Base-by-base conservation (phyloP, 2,888 invertebrate genomes). In the Uropetala carovei region DNA sequence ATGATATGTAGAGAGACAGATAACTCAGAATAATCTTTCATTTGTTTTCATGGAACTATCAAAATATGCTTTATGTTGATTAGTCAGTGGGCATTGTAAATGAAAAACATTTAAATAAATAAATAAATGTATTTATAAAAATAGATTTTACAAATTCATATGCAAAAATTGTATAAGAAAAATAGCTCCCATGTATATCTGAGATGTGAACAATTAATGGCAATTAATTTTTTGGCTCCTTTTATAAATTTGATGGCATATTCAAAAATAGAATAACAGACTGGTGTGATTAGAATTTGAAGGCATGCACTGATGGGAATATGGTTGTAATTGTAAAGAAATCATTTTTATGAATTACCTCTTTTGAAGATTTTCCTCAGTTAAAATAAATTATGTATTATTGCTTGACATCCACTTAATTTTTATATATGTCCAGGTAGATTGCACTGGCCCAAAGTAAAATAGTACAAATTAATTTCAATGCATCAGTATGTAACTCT, bases 41-140 rank as follows among this genome's bases (percentile, higher is more conserved):
- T 43, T 43, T 43, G 43, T 43, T 43, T 43, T 43, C 43, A 43
- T 43, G 43, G 3, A 43, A 43, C 43, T 43, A 43, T 43, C 43
- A 43, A 43, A 43, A 43, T 43, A 43, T 43, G 43, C 43, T 43
- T 43, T 43, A 43, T 43, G 5, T 43, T 43, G 43, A 43, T 43
- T 43, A 43, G 5, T 43, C 43, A 43, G 43, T 43, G 43, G 43
- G 43, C 43, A 43, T 68, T 27, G 11, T 18, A 64, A 18, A 89
- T n/a, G 10, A 43, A n/a, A 68, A 68, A 11, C n/a, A 89, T 86
- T 22, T 64, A 60, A 89, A 89, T 64, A 89, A 89, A 89, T 89
- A 89, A 89, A 89, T 89, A 89, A 57, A n/a, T 89, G 30, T 86
- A 86, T 86, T 86, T 89, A 64, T 64, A 89, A 89, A 89, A 89